Evolutionary conservation across 2,888 invertebrate species (phyloP).

Genomic region (Limnephilus lunatus): DNA sequence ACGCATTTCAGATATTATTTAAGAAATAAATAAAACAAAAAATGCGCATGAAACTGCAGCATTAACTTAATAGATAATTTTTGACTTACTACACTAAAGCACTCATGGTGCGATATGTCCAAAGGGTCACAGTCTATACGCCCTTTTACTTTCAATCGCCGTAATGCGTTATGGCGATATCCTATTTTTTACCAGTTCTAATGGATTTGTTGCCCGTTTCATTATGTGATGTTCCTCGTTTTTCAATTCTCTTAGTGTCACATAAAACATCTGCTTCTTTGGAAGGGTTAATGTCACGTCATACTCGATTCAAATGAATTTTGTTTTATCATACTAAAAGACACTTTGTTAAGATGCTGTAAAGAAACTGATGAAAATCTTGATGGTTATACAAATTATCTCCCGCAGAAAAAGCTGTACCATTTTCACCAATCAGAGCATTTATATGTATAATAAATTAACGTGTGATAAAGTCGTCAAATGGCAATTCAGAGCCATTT

Average conservation of each 20-base stretch:
- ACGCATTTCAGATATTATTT: too few relatives aligned
- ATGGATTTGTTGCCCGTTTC: background rate
- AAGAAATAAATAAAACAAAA: too few relatives aligned
- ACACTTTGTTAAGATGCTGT: background rate
- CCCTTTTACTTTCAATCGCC: constrained; percentile 28
- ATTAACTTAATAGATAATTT: too few relatives aligned
- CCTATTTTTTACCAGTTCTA: background rate
- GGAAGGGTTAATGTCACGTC: background rate
- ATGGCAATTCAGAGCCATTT: too few relatives aligned
- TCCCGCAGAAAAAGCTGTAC: too few relatives aligned
- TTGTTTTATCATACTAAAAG: background rate
- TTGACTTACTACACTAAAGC: too few relatives aligned
- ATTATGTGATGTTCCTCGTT: constrained; percentile 1
- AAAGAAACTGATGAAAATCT: too few relatives aligned
- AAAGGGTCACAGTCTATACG: background rate
- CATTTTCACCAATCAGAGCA: too few relatives aligned
- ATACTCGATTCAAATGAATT: background rate
- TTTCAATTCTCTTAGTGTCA: background rate
- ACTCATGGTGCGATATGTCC: background rate
- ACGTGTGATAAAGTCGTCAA: too few relatives aligned
- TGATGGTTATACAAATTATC: too few relatives aligned
- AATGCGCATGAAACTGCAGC: too few relatives aligned
- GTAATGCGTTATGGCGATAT: constrained; percentile 9
- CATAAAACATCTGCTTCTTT: background rate
- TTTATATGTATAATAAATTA: too few relatives aligned